phyloP scores from a whole-genome alignment of 2,888 invertebrate species.

The Spodoptera littoralis region DNA sequence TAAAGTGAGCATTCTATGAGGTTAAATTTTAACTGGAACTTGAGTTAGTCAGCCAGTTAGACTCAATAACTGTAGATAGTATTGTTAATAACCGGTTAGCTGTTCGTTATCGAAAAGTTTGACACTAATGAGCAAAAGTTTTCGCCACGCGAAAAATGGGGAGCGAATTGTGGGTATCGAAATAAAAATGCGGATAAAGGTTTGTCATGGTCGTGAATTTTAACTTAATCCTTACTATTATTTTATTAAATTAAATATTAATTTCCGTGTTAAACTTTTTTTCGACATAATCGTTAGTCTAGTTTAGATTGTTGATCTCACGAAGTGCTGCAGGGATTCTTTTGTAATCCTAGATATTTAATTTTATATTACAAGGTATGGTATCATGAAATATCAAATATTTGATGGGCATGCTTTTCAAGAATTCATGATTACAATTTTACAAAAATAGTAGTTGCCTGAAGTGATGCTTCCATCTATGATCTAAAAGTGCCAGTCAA shows the following conservation, averaged over 20 bases:
- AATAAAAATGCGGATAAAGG: conserved; percentile 34
- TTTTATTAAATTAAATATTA: neutral
- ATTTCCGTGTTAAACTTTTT: neutral
- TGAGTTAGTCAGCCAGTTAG: conserved; percentile 45
- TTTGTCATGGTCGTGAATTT: conserved; percentile 14
- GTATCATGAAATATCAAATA: too few species aligned
- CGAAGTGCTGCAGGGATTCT: too few species aligned
- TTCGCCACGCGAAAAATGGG: conserved; percentile 64
- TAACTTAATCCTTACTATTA: conserved; percentile 3
- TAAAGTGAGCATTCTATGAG: conserved; percentile 37
- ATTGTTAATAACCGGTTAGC: conserved; percentile 65
- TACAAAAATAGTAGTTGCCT: neutral
- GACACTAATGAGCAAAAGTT: conserved; percentile 74
- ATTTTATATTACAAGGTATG: too few species aligned
- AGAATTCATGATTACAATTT: too few species aligned
- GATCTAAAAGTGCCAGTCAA: too few species aligned
- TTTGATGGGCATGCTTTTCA: too few species aligned
- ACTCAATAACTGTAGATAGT: conserved; percentile 55
- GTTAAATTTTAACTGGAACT: conserved; percentile 42
- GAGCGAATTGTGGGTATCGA: conserved; percentile 44
- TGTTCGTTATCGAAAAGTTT: conserved; percentile 70
- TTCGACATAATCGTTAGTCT: too few species aligned
- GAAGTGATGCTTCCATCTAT: neutral
- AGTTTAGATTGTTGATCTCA: too few species aligned
- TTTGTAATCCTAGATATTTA: neutral